Base-by-base conservation (phyloP, 2,888 invertebrate genomes). In the Dugesia japonica region DNA sequence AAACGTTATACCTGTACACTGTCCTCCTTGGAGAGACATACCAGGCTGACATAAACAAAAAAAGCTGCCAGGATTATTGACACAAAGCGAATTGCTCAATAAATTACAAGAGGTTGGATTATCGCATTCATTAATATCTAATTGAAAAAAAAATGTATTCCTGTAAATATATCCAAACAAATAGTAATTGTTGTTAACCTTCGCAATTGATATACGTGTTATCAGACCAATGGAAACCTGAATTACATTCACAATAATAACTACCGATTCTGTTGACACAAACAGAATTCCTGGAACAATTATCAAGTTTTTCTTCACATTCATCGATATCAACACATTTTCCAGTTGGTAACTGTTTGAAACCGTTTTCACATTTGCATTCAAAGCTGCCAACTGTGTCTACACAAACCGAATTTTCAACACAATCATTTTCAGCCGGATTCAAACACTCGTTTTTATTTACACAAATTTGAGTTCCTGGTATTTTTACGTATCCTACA, bases 371-470 rank as follows among this genome's bases (percentile, higher is more conserved):
- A 33, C 77, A 77, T 17, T 56, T 26, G 26, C 77, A 77, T 13
- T 56, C 71, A 31, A 28, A 77, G 9, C 77, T 71, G 20, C 77
- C 77, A 4, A 9, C 56, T 13, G 56, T 56, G 17, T 56, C 56
- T 1, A 56, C 17, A n/a, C 56, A 56, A 1, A 20, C n/a, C 7
- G 56, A 56, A n/a, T 56, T 56, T 56, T 56, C 56, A 56, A 56
- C 56, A n/a, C 56, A 56, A 56, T 56, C 23, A 56, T 56, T 56
- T 56, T 56, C 56, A 23, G n/a, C n/a, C 1, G 56, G 56, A 56
- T 56, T 56, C 7, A 75, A 56, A 26, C 76, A 76, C 27, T 76
- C 76, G 75, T 76, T 76, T n/a, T 73, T 76, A 26, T 76, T 72
- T 15, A 76, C 76, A 42, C 76, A 76, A 31, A n/a, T 26, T 20